Evolutionary conservation across 1,140 invertebrate species (phyloP), one percentile per base, ranked within the genome.

Genomic region (Ruditapes philippinarum): DNA sequence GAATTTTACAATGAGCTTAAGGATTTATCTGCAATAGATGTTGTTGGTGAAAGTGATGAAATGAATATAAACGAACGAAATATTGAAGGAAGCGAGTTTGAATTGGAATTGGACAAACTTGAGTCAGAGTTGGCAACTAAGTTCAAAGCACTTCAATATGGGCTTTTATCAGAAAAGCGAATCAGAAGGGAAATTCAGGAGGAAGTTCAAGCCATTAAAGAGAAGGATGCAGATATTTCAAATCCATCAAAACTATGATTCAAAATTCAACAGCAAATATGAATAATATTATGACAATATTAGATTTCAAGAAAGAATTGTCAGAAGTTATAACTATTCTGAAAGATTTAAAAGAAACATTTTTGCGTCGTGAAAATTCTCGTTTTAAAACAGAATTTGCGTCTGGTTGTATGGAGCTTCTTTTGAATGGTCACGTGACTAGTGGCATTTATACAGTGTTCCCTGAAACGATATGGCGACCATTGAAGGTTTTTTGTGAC

Each of bases 401-500:
- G n/a, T 40, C 68, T 19, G 36, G 42, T 25, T 73, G 68, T 73
- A n/a, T 38, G 36, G 68, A 73, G 4, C 31, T 25, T 31, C 22
- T 49, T 33, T 83, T 70, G 42, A 81, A 73, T 54, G 92, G 92
- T 2, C 22, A 90, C 31, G 68, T 38, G 7, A 40, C 84, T 33
- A 87, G 83, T 28, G 97, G 97, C 11, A 95, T 97, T 28, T 97
- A 97, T 89, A 94, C 98, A n/a, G 97, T 98, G 57, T 97, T 97
- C 97, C 97, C 1, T 97, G 97, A 62, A 81, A 90, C 12, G 96
- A 96, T 0, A 94, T 98, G 40, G 84, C 96, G 0, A 94, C 98
- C 62, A 62, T 68, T 90, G n/a, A 96, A 98, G 91, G 97, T 97
- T 0, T 97, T 97, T 93, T 99, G 98, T 95, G 97, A 97, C 40